Base-by-base conservation (phyloP, 2,113 vertebrate species). In the Ageneiosus marmoratus region DNA sequence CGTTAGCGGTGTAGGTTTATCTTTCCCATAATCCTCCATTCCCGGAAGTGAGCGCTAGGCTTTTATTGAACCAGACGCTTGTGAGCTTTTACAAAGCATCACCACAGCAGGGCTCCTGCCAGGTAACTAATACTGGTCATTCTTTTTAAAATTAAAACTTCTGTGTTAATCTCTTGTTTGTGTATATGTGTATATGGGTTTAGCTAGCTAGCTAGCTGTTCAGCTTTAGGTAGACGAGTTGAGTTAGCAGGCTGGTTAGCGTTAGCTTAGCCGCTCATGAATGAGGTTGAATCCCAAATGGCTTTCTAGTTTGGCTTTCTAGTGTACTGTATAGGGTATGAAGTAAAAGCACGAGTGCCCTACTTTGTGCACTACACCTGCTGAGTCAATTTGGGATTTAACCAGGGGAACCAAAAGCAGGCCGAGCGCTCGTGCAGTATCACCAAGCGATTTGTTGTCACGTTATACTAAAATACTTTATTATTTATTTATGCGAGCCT, bases 61-160 rank as follows among this genome's bases (percentile, higher is more conserved):
- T 48, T 80, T 58, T 76, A 84, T 73, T 83, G 73, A 80, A 37
- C 22, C 41, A 44, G 73, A 55, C 82, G 63, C 79, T 73, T 63
- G 55, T 50, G 60, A 60, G 76, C 51, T 70, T 69, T 32, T 37
- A 53, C 34, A 34, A 9, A 63, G 50, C 83, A 22, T 62, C 60
- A 16, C 18, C 51, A 22, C 46, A 63, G 58, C 65, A 69, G 51
- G 27, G 27, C 60, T 77, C 32, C 15, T 58, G 53, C 63, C 53
- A 87, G 86, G 86, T 87, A 83, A 55, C 1, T n/a, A 6, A 37
- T 16, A 7, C 9, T 37, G n/a, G 12, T 1, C 1, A 0, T 16
- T 32, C 9, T 20, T 20, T 0, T 20, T 74, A 8, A 5, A 51
- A 41, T 34, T 24, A 3, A 37, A 34, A 67, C 1, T 7, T 67